Conservation (phyloP, 2,888 invertebrate species). For the Tipula helvola region DNA sequence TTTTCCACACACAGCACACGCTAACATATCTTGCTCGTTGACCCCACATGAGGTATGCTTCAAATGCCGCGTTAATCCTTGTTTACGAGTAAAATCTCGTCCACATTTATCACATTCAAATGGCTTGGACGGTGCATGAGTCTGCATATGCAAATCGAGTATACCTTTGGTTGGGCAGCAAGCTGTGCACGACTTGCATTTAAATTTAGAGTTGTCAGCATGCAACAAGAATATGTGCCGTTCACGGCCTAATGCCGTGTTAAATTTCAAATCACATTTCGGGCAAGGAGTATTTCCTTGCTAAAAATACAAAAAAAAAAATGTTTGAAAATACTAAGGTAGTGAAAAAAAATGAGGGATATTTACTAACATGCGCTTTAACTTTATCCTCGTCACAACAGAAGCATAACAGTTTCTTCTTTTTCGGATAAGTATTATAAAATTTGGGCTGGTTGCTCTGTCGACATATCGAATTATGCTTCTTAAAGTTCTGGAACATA, state of each 20-base stretch:
- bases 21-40: constrained; percentile 24
- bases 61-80: constrained; percentile 60
- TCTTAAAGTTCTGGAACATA: not conserved
- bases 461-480: constrained; percentile 18
- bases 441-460: constrained; percentile 16
- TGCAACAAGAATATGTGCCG: constrained; percentile 59
- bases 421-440: not conserved
- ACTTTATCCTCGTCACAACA: constrained; percentile 34
- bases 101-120: constrained; percentile 55
- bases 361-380: constrained; percentile 29
- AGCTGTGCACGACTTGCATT: constrained; percentile 52
- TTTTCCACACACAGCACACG: constrained; percentile 34
- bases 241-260: constrained; percentile 49
- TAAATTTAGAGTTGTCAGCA: constrained; percentile 44
- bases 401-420: constrained; percentile 24
- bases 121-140: constrained; percentile 47
- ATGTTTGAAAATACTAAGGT: not conserved
- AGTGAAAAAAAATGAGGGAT: not conserved
- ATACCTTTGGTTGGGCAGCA: constrained; percentile 48
- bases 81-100: constrained; percentile 55
- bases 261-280: constrained; percentile 61
- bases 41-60: constrained; percentile 53
- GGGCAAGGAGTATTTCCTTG: constrained; percentile 36
- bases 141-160: constrained; percentile 52
- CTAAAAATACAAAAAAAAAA: constrained; percentile 21